A percentile compares a stretch with the other conserved stretches of the same genome.
phyloP scores from a whole-genome alignment of 2,113 vertebrate species.

The Vulpes vulpes region DNA sequence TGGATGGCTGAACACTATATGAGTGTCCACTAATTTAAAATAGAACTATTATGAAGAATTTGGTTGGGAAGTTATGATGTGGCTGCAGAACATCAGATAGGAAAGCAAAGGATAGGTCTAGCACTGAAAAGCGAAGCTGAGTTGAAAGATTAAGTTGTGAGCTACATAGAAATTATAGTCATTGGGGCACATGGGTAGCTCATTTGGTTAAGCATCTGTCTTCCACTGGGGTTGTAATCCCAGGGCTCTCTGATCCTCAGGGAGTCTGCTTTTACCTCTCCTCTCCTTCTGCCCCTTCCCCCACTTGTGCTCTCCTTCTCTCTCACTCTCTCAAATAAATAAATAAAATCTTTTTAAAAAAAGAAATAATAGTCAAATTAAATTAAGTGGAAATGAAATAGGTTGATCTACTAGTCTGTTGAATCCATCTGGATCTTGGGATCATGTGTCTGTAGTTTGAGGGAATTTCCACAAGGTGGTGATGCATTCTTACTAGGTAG shows the following conservation, averaged over 20 bases:
- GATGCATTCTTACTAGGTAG: slow-evolving; percentile 48
- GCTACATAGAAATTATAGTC: neutral
- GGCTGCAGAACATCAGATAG: neutral
- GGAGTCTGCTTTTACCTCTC: too few species aligned
- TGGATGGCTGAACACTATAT: neutral
- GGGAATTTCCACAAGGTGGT: slow-evolving; percentile 67
- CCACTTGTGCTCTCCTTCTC: too few species aligned
- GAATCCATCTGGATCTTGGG: slow-evolving; percentile 33
- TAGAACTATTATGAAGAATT: neutral
- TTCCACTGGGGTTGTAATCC: too few species aligned
- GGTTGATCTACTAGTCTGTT: neutral
- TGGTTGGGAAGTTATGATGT: neutral
- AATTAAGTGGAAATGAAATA: slow-evolving; percentile 7
- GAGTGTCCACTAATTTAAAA: neutral
- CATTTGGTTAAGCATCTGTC: too few species aligned
- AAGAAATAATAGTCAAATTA: neutral
- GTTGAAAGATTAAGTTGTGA: neutral
- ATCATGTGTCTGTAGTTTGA: slow-evolving; percentile 59
- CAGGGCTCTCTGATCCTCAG: too few species aligned
- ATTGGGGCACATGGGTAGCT: too few species aligned
- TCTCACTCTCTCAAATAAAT: too few species aligned
- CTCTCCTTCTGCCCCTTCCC: too few species aligned
- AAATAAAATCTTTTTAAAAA: too few species aligned
- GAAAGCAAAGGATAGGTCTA: neutral
- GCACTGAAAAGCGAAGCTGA: neutral